Evolutionary conservation across 2,113 vertebrate genomes (phyloP).

Genomic region (Falco punctatus): DNA sequence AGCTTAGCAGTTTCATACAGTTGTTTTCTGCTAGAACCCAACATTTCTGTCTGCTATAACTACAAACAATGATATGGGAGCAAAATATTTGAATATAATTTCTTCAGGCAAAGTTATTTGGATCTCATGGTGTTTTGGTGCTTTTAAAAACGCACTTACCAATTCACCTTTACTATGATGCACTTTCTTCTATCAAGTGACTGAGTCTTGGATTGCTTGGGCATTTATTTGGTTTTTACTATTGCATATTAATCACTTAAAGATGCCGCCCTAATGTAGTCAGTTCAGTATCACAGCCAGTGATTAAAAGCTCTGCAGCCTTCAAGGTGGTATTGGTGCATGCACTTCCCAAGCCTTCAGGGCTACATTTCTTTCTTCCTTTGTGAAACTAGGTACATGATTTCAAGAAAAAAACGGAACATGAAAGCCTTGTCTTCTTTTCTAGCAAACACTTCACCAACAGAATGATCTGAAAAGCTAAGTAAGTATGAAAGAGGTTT

Average conservation of each 20-base stretch:
- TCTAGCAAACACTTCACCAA: not conserved
- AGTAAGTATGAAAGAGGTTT: slow-evolving; percentile 11
- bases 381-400: not conserved
- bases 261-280: not conserved
- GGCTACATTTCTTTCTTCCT: not conserved
- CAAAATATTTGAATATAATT: not conserved
- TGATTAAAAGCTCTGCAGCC: not conserved
- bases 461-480: not conserved
- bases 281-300: not conserved
- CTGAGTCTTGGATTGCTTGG: not conserved
- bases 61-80: not conserved
- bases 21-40: not conserved
- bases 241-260: not conserved
- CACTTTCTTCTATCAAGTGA: not conserved
- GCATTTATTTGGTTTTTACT: not conserved
- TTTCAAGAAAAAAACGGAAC: slow-evolving; percentile 8
- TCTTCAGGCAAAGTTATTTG: not conserved
- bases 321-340: not conserved
- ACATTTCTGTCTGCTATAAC: not conserved
- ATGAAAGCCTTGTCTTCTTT: not conserved
- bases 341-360: not conserved
- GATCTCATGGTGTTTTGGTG: not conserved
- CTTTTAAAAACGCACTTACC: not conserved
- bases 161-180: not conserved
- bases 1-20: not conserved